A percentile compares a stretch with the other conserved stretches of the same genome.
These are phyloP conservation scores for Zeus faber DNA, from an alignment of 2,113 vertebrate species.

Conservation along the genomic window DNA sequence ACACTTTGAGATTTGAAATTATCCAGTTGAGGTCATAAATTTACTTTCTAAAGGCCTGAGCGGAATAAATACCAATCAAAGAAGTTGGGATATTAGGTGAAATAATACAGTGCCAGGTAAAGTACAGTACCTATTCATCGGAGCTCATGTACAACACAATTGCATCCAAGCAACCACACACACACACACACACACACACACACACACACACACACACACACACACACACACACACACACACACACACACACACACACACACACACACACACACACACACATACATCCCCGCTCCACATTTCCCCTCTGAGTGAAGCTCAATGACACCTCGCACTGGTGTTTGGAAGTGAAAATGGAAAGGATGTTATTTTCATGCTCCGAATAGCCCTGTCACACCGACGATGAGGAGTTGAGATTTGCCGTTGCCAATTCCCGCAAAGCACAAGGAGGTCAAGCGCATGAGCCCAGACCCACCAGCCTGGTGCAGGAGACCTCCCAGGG, in stretches of 20 bases:
- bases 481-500: no score
- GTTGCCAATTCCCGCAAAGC: slow-evolving; percentile 48
- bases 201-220: no score
- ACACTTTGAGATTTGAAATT: no score
- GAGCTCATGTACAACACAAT: no score
- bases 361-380: slow-evolving; percentile 40
- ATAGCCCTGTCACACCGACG: slow-evolving; percentile 20
- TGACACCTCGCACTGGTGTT: background rate
- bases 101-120: slow-evolving; percentile 19
- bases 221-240: no score
- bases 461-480: background rate
- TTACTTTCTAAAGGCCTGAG: no score
- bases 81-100: slow-evolving; percentile 31
- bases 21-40: no score
- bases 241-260: no score
- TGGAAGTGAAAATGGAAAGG: slow-evolving; percentile 29
- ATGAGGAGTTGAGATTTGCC: slow-evolving; percentile 37
- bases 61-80: no score
- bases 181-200: background rate
- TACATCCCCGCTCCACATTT: background rate
- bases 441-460: slow-evolving; percentile 32
- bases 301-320: slow-evolving; percentile 2
- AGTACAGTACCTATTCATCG: background rate
- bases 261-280: no score
- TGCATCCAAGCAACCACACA: background rate